These are phyloP conservation scores for Drepanosiphum platanoidis DNA, from an alignment of 2,888 invertebrate species.

Conservation along the genomic window DNA sequence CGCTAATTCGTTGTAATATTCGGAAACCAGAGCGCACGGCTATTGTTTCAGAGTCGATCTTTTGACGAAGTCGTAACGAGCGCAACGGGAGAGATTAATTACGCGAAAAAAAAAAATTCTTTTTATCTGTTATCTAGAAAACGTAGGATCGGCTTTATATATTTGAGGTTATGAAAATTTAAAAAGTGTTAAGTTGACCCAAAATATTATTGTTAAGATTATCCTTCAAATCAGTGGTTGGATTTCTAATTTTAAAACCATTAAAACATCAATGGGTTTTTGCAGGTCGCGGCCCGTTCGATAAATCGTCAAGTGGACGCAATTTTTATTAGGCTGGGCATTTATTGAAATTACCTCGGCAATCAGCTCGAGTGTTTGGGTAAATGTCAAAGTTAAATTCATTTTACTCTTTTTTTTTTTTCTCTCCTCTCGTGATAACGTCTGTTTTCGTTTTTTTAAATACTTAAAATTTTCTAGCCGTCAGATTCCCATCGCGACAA, in stretches of 20 bases:
- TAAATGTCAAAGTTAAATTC: not conserved
- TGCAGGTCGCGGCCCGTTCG: not conserved
- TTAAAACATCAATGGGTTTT: not conserved
- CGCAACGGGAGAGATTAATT: too few species aligned
- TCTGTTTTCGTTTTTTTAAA: not conserved
- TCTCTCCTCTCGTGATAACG: not conserved
- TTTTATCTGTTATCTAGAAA: too few species aligned
- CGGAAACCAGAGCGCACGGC: too few species aligned
- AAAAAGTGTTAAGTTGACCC: conserved; percentile 33
- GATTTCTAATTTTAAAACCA: conserved; percentile 43
- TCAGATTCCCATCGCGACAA: not conserved
- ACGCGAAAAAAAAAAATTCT: too few species aligned
- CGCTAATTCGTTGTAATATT: too few species aligned
- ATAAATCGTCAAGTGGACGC: not conserved
- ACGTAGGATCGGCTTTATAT: not conserved
- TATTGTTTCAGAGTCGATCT: too few species aligned
- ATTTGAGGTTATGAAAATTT: conserved; percentile 50
- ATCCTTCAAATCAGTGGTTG: conserved; percentile 36
- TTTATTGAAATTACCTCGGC: not conserved
- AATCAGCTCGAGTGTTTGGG: not conserved
- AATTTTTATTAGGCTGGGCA: not conserved
- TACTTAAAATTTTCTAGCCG: conserved; percentile 16
- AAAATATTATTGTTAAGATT: conserved; percentile 13
- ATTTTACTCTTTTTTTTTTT: not conserved
- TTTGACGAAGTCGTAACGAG: too few species aligned